Evolutionary conservation across 2,888 invertebrate species (phyloP), one percentile per base, ranked within the genome.

Genomic region (Agrotis ipsilon): DNA sequence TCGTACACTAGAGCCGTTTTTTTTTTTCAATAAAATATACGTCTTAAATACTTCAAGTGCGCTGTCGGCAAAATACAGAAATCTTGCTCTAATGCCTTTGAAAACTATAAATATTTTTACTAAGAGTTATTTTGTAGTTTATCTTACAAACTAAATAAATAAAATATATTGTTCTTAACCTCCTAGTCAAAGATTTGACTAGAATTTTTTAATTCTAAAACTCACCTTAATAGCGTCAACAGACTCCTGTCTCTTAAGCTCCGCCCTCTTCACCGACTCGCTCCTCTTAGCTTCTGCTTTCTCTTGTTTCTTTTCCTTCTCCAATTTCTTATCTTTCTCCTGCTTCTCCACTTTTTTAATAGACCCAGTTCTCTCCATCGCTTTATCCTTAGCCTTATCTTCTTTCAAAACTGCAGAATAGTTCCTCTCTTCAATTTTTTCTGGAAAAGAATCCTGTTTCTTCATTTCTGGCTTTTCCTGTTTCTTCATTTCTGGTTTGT

Each of bases 171-270:
- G n/a, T n/a, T n/a, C n/a, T n/a, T n/a, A n/a, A n/a, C n/a, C n/a
- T n/a, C n/a, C n/a, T n/a, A n/a, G n/a, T n/a, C n/a, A n/a, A n/a
- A n/a, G n/a, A n/a, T n/a, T n/a, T n/a, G n/a, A n/a, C n/a, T n/a
- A n/a, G n/a, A n/a, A n/a, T n/a, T n/a, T 18, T 13, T 13, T 18
- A 39, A 32, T 16, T 14, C 7, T 11, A 13, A 21, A 13, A 24
- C 72, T 48, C 76, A 96, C 96, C 92, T 95, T 95, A 75, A 87
- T 89, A 24, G 86, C 85, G 83, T 96, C 96, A 74, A 94, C 89
- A 68, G 96, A 95, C 64, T 96, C 96, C 67, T 94, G 94, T 67
- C 91, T 91, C 87, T 93, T 94, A 62, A 95, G 84, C 0, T 94
- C 94, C 18, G 83, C 88, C 83, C 90, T 94, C 89, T 93, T 94